Conservation (phyloP, 2,888 invertebrate species). For the Platycnemis pennipes region DNA sequence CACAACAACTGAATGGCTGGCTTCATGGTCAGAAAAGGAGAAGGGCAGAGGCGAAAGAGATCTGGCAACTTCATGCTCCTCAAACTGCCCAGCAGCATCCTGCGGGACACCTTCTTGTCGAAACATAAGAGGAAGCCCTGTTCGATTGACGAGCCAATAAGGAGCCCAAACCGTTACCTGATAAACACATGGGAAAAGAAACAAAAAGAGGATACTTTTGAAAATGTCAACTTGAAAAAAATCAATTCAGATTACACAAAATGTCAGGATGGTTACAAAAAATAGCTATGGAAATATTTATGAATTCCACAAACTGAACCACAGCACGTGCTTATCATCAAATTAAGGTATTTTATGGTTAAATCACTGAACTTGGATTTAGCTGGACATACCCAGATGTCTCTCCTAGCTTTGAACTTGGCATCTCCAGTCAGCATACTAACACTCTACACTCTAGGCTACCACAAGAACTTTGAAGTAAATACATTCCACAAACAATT, state of each 20-base stretch:
- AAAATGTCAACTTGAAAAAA: no score
- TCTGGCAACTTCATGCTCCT: conserved; percentile 96
- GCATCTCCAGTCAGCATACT: no score
- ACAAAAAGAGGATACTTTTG: conserved; percentile 72
- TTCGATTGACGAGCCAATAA: conserved; percentile 97
- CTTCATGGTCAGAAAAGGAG: conserved; percentile 95
- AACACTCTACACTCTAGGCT: no score
- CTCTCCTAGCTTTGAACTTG: no score
- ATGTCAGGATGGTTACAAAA: not conserved
- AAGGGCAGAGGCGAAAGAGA: conserved; percentile 96
- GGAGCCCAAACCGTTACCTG: conserved; percentile 90
- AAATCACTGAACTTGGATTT: no score
- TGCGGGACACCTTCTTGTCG: conserved; percentile 91
- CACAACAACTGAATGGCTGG: conserved; percentile 87
- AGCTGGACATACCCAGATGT: no score
- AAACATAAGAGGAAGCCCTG: conserved; percentile 97
- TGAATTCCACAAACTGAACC: not conserved
- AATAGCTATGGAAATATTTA: not conserved
- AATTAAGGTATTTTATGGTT: no score
- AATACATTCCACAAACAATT: no score
- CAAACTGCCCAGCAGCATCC: conserved; percentile 92
- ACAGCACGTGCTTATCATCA: not conserved
- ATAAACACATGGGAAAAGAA: conserved; percentile 72
- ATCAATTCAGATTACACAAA: not conserved
- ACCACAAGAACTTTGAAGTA: no score